These are phyloP conservation scores for Lypha dubia DNA, from an alignment of 2,888 invertebrate species.

Conservation along the genomic window DNA sequence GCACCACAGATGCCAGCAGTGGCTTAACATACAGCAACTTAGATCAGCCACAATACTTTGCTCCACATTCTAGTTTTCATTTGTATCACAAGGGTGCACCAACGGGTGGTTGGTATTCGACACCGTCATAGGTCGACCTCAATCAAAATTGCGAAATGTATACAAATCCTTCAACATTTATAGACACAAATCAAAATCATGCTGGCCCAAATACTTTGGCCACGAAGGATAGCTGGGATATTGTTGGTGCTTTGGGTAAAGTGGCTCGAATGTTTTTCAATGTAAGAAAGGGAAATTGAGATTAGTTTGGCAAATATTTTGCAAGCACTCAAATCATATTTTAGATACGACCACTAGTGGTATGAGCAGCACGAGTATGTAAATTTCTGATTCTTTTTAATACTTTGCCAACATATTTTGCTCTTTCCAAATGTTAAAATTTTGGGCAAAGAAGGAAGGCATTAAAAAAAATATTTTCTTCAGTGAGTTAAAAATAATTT, in stretches of 20 bases:
- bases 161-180: constrained; percentile 64
- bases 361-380: too few relatives aligned
- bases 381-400: too few relatives aligned
- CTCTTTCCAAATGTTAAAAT: too few relatives aligned
- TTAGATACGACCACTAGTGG: not conserved
- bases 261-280: constrained; percentile 81
- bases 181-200: constrained; percentile 60
- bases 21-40: constrained; percentile 86
- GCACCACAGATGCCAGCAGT: constrained; percentile 86
- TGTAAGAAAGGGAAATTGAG: constrained; percentile 77
- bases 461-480: too few relatives aligned
- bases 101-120: constrained; percentile 90
- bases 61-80: constrained; percentile 92
- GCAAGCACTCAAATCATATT: not conserved
- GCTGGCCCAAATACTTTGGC: constrained; percentile 27
- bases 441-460: too few relatives aligned
- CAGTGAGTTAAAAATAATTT: too few relatives aligned
- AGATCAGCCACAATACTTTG: constrained; percentile 94
- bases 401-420: too few relatives aligned
- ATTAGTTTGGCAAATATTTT: not conserved
- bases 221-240: constrained; percentile 77
- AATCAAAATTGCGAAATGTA: constrained; percentile 66
- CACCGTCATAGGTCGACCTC: constrained; percentile 87
- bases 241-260: constrained; percentile 80
- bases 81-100: constrained; percentile 91